These are phyloP conservation scores for Ganaspis brasiliensis DNA, from an alignment of 2,888 invertebrate genomes.

Conservation along the genomic window DNA sequence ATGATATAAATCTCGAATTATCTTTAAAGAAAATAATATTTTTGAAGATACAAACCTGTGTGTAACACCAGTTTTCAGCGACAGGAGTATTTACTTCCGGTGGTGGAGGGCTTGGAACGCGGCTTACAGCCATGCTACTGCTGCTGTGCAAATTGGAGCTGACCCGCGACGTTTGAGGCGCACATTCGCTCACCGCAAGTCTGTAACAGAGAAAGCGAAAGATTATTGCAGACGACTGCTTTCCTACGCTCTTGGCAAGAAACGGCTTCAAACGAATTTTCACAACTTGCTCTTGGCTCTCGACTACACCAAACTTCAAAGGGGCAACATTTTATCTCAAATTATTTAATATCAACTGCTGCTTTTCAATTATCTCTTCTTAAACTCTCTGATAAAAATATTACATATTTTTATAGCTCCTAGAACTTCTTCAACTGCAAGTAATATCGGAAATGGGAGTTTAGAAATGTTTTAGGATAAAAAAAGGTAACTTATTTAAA, in stretches of 20 bases:
- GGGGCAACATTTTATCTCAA: background rate
- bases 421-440: no score
- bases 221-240: constrained; percentile 36
- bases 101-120: constrained; percentile 97
- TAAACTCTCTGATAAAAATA: no score
- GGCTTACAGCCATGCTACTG: constrained; percentile 97
- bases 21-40: background rate
- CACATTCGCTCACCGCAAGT: constrained; percentile 90
- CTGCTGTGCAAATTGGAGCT: constrained; percentile 90
- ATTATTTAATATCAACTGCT: background rate
- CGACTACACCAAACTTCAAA: background rate
- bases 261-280: constrained; percentile 24
- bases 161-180: constrained; percentile 93
- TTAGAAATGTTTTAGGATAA: no score
- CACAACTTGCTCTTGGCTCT: background rate
- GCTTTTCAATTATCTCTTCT: no score
- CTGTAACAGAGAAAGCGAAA: constrained; percentile 82
- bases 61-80: constrained; percentile 99
- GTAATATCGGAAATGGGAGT: no score
- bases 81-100: constrained; percentile 98
- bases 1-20: background rate
- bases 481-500: no score
- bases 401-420: no score
- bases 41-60: constrained; percentile 88
- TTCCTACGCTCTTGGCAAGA: constrained; percentile 4